Conservation (phyloP, 2,888 invertebrate species). For the Lottia scabra region DNA sequence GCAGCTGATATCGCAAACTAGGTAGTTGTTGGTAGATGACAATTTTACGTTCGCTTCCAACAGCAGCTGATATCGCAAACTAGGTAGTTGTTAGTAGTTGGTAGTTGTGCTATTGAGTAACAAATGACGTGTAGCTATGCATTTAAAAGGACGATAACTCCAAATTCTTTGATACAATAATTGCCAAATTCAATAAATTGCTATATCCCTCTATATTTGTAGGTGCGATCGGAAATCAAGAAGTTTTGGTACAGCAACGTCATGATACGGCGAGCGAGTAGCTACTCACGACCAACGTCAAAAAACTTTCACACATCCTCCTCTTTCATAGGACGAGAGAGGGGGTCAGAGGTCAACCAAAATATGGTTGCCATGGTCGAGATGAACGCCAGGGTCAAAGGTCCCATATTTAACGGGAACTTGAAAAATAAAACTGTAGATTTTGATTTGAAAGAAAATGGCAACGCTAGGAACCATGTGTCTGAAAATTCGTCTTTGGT, state of each 20-base stretch:
- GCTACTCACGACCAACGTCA: background rate
- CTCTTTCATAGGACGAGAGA: background rate
- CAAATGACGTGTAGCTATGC: too few relatives aligned
- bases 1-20: too few relatives aligned
- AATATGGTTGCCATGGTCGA: background rate
- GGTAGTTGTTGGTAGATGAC: too few relatives aligned
- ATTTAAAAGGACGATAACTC: too few relatives aligned
- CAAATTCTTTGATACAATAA: too few relatives aligned
- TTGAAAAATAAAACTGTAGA: background rate
- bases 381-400: background rate
- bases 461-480: background rate
- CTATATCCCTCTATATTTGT: too few relatives aligned
- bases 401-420: background rate
- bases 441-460: background rate
- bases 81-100: too few relatives aligned
- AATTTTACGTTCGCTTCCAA: too few relatives aligned
- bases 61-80: too few relatives aligned
- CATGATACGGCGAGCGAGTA: too few relatives aligned
- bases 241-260: background rate
- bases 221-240: background rate
- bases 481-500: background rate
- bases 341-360: background rate
- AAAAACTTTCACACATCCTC: background rate
- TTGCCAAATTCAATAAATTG: too few relatives aligned
- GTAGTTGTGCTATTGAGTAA: too few relatives aligned